phyloP scores from a whole-genome alignment of 2,797 vertebrate species.

The Dermochelys coriacea region DNA sequence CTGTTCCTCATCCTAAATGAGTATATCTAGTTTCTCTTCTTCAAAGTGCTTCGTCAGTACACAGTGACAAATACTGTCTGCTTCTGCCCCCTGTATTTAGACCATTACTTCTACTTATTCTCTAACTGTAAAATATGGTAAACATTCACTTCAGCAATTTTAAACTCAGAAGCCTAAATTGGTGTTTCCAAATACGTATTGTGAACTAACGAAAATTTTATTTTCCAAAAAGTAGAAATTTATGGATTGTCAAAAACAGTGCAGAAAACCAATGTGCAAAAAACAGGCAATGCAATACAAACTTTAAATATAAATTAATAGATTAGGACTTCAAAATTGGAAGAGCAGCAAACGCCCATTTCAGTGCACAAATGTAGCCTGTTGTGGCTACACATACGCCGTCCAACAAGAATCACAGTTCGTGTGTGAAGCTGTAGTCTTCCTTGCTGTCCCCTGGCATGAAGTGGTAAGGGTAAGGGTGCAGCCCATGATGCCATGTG shows the following conservation, averaged over 20 bases:
- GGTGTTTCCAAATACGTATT: not conserved
- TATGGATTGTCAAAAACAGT: too few species aligned
- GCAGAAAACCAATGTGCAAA: not conserved
- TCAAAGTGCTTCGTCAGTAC: not conserved
- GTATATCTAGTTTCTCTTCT: not conserved
- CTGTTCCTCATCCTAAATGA: not conserved
- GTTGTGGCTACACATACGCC: too few species aligned
- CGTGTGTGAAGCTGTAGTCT: not conserved
- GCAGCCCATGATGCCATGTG: too few species aligned
- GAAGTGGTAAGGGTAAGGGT: not conserved
- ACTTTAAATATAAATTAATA: not conserved
- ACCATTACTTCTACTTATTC: not conserved
- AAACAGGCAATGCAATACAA: not conserved
- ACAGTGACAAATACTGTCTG: not conserved
- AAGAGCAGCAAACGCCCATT: not conserved
- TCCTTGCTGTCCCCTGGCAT: not conserved
- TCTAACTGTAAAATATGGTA: not conserved
- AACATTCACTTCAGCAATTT: not conserved
- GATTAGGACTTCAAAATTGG: not conserved
- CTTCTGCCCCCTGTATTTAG: not conserved
- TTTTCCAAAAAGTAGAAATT: not conserved
- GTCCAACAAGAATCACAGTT: not conserved
- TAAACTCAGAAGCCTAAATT: not conserved
- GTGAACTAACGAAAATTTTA: not conserved
- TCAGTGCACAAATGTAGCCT: not conserved